Base-by-base conservation (phyloP, 37 sponge, comb jelly and placozoan species). In the Haliclona indistincta region DNA sequence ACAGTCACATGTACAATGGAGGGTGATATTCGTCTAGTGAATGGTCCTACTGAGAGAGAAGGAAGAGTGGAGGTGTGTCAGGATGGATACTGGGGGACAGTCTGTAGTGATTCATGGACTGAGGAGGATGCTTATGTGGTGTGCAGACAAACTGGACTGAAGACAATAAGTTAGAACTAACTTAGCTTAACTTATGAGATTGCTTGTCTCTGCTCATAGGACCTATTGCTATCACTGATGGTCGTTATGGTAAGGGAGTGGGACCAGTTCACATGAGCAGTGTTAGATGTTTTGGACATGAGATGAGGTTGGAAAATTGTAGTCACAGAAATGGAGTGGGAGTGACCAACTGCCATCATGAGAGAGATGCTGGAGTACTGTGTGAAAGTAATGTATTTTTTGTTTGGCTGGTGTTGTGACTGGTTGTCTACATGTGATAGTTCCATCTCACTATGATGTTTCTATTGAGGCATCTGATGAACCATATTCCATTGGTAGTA, bases 41-140 rank as follows among this genome's bases (percentile, higher is more conserved):
- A 58, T 58, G 60, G 60, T 25, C 26, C 60, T 25, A 25, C 60
- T 6, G 13, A 8, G 25, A 58, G 60, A 58, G 60, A 58, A 58
- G 60, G 60, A 58, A 58, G 60, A 26, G 26, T 58, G 11, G 60
- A 58, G n/a, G 60, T 58, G 28, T 58, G 60, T 58, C 28, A 25
- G 28, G 60, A 20, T n/a, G 60, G 60, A 25, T 58, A 58, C 60
- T 58, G 60, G 60, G 60, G 60, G 6, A 58, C 26, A 25, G 60
- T 58, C 6, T 58, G 60, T 58, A 58, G n/a, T n/a, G n/a, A 6
- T 25, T 6, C 6, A 25, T 58, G 60, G 60, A n/a, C 28, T 25
- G n/a, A 20, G n/a, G 6, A n/a, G 28, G 6, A 58, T 20, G 7
- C 28, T 7, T 25, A 25, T n/a, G 60, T 58, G 60, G 60, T 26